These are phyloP conservation scores for Hypena proboscidalis DNA, from an alignment of 2,888 invertebrate species.

Conservation along the genomic window DNA sequence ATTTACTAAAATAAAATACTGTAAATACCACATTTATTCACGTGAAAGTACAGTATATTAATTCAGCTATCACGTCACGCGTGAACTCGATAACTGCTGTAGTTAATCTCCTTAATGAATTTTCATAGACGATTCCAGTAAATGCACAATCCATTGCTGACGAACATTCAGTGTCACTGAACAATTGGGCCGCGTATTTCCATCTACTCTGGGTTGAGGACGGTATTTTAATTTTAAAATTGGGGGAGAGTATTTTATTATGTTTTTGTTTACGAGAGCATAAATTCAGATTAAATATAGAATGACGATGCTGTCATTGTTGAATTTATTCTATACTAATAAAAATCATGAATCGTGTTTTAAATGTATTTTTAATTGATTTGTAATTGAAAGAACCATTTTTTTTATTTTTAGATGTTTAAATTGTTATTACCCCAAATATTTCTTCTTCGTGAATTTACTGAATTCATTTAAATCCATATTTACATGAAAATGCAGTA, in stretches of 20 bases:
- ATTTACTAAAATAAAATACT: neutral
- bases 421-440: too few relatives aligned
- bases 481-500: conserved; percentile 6
- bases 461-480: too few relatives aligned
- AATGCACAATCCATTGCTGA: conserved; percentile 46
- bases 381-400: too few relatives aligned
- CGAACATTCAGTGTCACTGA: conserved; percentile 47
- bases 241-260: conserved; percentile 2
- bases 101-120: conserved; percentile 70
- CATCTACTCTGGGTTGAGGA: conserved; percentile 29
- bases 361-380: too few relatives aligned
- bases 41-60: conserved; percentile 29
- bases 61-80: conserved; percentile 45
- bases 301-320: neutral
- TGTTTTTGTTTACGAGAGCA: conserved; percentile 5
- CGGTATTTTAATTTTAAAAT: conserved; percentile 13
- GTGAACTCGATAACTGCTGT: conserved; percentile 33
- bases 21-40: neutral
- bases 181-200: conserved; percentile 50
- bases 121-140: conserved; percentile 57
- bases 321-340: neutral
- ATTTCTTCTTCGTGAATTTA: too few relatives aligned
- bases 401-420: too few relatives aligned
- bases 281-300: conserved; percentile 3
- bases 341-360: neutral